phyloP scores from a whole-genome alignment of 2,888 invertebrate genomes.

The Linhomoeus sp. region DNA sequence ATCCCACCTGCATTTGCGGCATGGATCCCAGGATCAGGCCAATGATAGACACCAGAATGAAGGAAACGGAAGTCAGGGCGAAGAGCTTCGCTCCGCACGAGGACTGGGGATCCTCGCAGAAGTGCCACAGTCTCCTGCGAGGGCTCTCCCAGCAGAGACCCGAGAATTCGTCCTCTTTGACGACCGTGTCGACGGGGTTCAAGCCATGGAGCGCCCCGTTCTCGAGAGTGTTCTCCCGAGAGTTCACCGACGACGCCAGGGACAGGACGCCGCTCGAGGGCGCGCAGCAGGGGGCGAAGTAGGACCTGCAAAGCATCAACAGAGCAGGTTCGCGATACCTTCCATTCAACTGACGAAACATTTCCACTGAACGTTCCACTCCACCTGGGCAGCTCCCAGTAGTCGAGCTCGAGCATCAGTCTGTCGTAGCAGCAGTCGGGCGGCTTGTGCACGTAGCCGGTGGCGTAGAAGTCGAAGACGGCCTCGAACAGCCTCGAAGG shows the following conservation, averaged over 20 bases:
- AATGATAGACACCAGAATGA: conserved; percentile 1
- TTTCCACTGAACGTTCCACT: too few species aligned
- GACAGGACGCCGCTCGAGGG: too few species aligned
- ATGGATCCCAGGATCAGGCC: conserved; percentile 3
- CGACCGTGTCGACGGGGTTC: not conserved
- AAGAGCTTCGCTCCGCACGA: not conserved
- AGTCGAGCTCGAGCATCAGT: conserved; percentile 31
- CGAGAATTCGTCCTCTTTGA: not conserved
- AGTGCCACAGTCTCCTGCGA: not conserved
- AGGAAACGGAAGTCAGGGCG: not conserved
- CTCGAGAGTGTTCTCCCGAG: not conserved
- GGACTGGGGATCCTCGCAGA: not conserved
- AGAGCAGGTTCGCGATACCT: too few species aligned
- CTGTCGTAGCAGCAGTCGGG: conserved; percentile 32
- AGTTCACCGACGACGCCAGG: too few species aligned
- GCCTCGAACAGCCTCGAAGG: conserved; percentile 17
- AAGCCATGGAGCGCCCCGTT: not conserved
- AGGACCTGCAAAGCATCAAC: too few species aligned
- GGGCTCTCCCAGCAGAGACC: not conserved
- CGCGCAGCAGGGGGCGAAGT: too few species aligned
- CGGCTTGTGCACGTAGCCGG: conserved; percentile 29
- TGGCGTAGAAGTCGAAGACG: conserved; percentile 18
- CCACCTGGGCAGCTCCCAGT: conserved; percentile 19
- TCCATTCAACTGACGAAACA: too few species aligned
- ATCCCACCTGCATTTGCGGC: conserved; percentile 1